Evolutionary conservation across 2,113 vertebrate genomes (phyloP).

Genomic region (Rhagologus leucostigma): DNA sequence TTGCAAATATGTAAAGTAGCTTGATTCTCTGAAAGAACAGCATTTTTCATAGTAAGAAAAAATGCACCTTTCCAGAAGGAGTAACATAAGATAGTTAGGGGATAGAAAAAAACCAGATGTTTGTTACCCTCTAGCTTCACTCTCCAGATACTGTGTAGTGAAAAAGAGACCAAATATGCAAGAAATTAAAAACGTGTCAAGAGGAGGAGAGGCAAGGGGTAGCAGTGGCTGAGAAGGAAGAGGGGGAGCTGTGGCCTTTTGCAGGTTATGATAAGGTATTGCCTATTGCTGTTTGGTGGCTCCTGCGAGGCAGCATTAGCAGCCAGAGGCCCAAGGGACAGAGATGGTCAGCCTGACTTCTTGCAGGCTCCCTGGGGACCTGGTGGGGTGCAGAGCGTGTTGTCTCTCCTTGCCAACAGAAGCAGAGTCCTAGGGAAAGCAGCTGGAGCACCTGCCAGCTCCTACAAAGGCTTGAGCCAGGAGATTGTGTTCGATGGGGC

Average conservation of each 20-base stretch:
- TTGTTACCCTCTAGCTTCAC: not conserved
- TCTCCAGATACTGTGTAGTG: not conserved
- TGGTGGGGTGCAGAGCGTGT: not conserved
- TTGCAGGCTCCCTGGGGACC: not conserved
- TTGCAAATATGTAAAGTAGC: not conserved
- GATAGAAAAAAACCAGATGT: not conserved
- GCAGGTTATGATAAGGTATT: not conserved
- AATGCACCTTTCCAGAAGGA: not conserved
- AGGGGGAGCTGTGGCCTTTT: not conserved
- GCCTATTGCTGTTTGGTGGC: not conserved
- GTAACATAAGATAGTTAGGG: not conserved
- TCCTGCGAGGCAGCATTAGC: not conserved
- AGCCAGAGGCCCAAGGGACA: not conserved
- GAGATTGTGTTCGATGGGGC: not conserved
- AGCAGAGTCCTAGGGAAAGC: not conserved
- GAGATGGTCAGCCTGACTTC: not conserved
- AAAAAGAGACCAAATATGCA: not conserved
- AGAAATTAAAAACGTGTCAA: not conserved
- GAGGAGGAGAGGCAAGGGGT: not conserved
- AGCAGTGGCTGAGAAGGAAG: not conserved
- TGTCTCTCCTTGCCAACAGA: not conserved
- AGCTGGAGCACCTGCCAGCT: not conserved
- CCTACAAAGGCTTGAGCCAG: not conserved
- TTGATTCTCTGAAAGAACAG: not conserved
- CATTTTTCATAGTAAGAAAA: not conserved